Conservation (phyloP, 2,113 vertebrate genomes). For the Tyrannus savana region DNA sequence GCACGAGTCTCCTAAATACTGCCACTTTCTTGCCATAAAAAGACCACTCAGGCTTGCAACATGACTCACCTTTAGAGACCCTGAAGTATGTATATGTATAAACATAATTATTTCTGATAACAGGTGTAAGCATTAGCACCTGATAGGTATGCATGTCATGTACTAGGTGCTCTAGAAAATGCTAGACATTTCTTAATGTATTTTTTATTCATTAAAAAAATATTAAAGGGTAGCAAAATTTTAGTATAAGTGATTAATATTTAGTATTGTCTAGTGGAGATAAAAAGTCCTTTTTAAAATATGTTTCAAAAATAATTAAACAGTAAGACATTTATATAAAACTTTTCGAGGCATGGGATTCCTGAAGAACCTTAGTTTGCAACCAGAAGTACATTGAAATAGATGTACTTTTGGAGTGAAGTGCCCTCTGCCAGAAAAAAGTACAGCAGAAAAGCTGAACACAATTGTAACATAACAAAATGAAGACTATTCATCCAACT, state of each 20-base stretch:
- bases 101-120: background rate
- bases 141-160: background rate
- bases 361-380: background rate
- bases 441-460: background rate
- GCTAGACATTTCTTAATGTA: background rate
- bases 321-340: background rate
- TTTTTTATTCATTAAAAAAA: background rate
- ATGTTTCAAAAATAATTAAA: background rate
- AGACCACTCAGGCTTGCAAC: background rate
- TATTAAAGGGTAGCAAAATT: background rate
- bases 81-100: background rate
- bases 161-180: background rate
- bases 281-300: background rate
- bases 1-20: background rate
- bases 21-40: background rate
- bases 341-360: background rate
- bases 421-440: background rate
- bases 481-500: background rate
- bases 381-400: background rate
- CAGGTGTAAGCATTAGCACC: background rate
- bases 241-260: background rate
- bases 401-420: background rate
- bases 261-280: background rate
- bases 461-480: background rate
- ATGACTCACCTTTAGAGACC: fast-evolving